phyloP scores from a whole-genome alignment of 2,113 vertebrate genomes.

The Guaruba guarouba region DNA sequence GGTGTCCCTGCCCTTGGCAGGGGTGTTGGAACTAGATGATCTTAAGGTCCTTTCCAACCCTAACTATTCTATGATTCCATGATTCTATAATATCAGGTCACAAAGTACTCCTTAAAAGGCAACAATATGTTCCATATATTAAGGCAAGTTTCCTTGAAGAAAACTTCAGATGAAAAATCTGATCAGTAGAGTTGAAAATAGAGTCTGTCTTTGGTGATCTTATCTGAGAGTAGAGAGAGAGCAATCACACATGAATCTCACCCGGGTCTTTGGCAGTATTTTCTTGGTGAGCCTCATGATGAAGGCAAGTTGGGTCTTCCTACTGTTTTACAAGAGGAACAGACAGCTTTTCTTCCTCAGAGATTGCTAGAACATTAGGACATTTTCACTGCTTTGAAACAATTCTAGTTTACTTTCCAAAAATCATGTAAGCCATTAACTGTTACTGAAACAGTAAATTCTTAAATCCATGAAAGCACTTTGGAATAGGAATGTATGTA shows the following conservation, averaged over 20 bases:
- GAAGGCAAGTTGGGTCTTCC: neutral
- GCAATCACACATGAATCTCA: neutral
- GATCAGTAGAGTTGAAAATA: neutral
- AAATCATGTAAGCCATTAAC: neutral
- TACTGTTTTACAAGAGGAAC: neutral
- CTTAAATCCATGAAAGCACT: neutral
- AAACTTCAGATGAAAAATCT: neutral
- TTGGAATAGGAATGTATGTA: neutral
- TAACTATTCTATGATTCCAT: no score
- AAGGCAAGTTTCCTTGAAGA: neutral
- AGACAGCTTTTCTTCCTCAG: neutral
- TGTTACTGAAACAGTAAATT: neutral
- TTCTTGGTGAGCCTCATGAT: neutral
- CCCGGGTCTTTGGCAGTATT: neutral
- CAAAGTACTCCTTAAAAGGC: neutral
- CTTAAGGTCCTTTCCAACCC: no score
- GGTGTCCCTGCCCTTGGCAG: no score
- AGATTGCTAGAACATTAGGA: neutral
- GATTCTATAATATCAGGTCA: neutral
- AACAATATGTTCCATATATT: neutral
- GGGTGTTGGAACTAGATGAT: no score
- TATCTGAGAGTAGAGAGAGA: neutral
- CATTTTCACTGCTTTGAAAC: neutral
- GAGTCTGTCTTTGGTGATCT: neutral
- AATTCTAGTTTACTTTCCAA: neutral